Evolutionary conservation across 2,888 invertebrate species (phyloP).

Genomic region (Liodrosophila aerea): DNA sequence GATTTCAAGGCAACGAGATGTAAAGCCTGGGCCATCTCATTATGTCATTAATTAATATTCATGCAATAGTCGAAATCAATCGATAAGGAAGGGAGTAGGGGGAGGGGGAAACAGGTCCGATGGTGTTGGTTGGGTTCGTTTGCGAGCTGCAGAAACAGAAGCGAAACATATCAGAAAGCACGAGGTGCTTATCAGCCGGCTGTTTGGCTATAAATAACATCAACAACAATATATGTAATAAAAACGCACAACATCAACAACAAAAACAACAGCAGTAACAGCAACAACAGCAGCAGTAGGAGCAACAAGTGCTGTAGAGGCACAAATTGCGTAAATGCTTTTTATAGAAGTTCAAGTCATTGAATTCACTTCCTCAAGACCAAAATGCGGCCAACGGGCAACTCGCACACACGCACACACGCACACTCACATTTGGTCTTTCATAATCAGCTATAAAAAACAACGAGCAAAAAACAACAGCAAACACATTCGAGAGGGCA

Average conservation of each 20-base stretch:
- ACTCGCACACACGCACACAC: conserved; percentile 6
- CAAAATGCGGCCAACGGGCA: conserved; percentile 21
- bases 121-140: neutral
- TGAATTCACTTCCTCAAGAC: conserved; percentile 38
- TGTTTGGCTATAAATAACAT: conserved; percentile 28
- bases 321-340: conserved; percentile 47
- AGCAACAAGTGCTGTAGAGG: conserved; percentile 28
- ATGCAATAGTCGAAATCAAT: conserved; percentile 26
- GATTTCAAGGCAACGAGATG: conserved; percentile 43
- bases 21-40: conserved; percentile 5
- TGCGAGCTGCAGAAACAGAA: conserved; percentile 6
- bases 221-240: conserved; percentile 23
- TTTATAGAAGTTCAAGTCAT: conserved; percentile 52
- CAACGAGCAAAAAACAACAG: no score
- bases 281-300: conserved; percentile 15
- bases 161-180: conserved; percentile 28
- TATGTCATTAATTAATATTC: conserved; percentile 43
- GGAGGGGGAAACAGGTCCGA: neutral
- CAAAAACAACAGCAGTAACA: conserved; percentile 5
- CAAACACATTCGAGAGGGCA: conserved; percentile 4
- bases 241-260: conserved; percentile 15
- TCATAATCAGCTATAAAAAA: conserved; percentile 33
- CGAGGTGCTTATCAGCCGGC: conserved; percentile 40
- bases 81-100: conserved; percentile 15
- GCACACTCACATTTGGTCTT: conserved; percentile 7